Evolutionary conservation across 2,113 vertebrate species (phyloP).

Genomic region (Ptyas mucosa): DNA sequence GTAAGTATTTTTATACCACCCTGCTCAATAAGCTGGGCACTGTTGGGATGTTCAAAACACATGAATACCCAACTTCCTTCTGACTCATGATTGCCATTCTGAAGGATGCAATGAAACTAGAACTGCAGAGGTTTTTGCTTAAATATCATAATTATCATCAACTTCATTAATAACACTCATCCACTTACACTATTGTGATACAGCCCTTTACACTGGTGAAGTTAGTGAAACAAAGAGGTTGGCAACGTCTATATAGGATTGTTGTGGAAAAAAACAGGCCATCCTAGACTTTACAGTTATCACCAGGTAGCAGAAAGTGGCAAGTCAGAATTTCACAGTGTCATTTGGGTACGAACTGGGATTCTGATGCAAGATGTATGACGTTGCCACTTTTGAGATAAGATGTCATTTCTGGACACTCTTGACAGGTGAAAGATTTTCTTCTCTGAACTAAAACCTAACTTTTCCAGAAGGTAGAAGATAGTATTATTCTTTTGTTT

Average conservation of each 20-base stretch:
- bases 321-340: constrained; percentile 1
- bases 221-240: constrained; percentile 10
- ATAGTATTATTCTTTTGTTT: neutral
- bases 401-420: neutral
- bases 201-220: neutral
- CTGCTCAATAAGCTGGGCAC: neutral
- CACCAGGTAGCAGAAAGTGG: neutral
- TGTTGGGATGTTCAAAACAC: neutral
- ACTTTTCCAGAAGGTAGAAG: neutral
- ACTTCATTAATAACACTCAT: constrained; percentile 5
- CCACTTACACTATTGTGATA: neutral
- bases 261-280: neutral
- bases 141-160: neutral
- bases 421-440: neutral
- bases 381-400: neutral
- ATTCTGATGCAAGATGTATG: neutral
- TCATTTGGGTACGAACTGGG: neutral
- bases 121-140: neutral
- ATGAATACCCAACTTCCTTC: neutral
- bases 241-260: neutral
- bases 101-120: neutral
- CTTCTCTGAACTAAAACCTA: neutral
- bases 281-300: neutral
- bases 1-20: neutral
- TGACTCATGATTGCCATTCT: neutral